Evolutionary conservation across 2,113 vertebrate species (phyloP).

Genomic region (Uria aalge): DNA sequence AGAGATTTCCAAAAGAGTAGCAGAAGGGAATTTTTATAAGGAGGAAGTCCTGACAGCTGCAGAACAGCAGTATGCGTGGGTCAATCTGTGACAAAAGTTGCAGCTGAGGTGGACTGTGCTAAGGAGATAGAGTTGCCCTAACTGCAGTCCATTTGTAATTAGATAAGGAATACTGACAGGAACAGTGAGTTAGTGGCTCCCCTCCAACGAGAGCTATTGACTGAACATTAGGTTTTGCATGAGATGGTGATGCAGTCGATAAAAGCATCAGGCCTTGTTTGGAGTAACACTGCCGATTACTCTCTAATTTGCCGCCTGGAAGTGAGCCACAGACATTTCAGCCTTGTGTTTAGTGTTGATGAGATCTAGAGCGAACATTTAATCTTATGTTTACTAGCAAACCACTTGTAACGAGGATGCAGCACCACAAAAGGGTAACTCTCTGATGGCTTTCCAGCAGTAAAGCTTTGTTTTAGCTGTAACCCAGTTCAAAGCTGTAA

Average conservation of each 20-base stretch:
- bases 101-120: not conserved
- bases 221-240: conserved; percentile 70
- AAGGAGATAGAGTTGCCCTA: conserved; percentile 50
- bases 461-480: conserved; percentile 31
- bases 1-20: not conserved
- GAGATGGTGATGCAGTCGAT: conserved; percentile 74
- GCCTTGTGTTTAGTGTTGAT: conserved; percentile 61
- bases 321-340: conserved; percentile 70
- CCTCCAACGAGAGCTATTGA: conserved; percentile 75
- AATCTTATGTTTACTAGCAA: conserved; percentile 69
- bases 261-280: conserved; percentile 76
- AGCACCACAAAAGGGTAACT: not conserved
- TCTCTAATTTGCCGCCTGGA: conserved; percentile 76
- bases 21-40: not conserved
- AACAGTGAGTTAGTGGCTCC: conserved; percentile 71
- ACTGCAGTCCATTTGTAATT: conserved; percentile 69
- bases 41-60: not conserved
- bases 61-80: not conserved
- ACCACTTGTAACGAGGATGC: conserved; percentile 24
- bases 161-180: conserved; percentile 75
- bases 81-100: conserved; percentile 20
- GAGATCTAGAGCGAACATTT: conserved; percentile 59
- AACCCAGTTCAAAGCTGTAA: conserved; percentile 12
- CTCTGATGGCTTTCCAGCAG: conserved; percentile 35
- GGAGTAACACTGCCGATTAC: conserved; percentile 61